Conservation (phyloP, 1,140 invertebrate genomes). For the Daktulosphaira vitifoliae region DNA sequence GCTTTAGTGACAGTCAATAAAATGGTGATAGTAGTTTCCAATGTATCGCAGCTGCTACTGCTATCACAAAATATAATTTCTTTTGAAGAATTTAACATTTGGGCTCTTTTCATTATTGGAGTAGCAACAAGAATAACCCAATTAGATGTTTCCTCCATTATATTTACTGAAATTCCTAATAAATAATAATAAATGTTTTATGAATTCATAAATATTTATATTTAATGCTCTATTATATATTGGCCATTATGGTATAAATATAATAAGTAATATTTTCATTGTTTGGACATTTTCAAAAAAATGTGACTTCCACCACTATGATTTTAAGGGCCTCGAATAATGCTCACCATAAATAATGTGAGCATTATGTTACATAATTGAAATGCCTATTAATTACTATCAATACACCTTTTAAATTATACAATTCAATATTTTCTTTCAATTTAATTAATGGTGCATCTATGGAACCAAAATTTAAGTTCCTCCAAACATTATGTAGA, state of each 20-base stretch:
- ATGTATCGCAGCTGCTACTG: conserved; percentile 1
- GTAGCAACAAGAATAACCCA: background rate
- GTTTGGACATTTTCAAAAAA: no score
- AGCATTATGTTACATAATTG: conserved; percentile 8
- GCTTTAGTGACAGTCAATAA: conserved; percentile 4
- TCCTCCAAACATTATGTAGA: conserved; percentile 2
- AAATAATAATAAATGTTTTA: conserved; percentile 5
- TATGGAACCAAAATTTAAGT: background rate
- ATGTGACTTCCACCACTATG: background rate
- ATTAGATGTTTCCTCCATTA: background rate
- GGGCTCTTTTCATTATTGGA: background rate
- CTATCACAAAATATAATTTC: conserved; percentile 10
- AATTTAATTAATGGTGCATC: background rate
- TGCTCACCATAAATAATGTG: background rate
- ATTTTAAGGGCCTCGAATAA: background rate
- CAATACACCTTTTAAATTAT: background rate
- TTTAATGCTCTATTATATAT: no score
- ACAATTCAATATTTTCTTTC: conserved; percentile 4
- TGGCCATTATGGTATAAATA: no score
- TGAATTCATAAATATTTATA: no score
- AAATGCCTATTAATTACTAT: conserved; percentile 3
- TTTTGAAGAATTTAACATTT: conserved; percentile 1
- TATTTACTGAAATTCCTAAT: background rate
- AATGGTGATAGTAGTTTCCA: conserved; percentile 6
- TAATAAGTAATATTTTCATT: no score